Evolutionary conservation across 2,113 vertebrate species (phyloP).

Genomic region (Mellivora capensis): DNA sequence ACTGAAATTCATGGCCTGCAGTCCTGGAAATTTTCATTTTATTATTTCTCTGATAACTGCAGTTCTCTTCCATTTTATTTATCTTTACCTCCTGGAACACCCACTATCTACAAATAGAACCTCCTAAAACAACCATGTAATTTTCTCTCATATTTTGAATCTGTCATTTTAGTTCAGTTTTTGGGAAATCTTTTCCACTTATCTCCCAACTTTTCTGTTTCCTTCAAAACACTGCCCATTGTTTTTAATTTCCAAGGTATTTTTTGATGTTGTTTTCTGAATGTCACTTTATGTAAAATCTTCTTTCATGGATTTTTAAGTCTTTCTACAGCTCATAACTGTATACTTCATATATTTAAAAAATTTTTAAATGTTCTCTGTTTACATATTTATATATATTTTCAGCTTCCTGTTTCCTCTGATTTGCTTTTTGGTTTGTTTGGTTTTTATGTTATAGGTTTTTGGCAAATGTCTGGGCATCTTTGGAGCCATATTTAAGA

Average conservation of each 20-base stretch:
- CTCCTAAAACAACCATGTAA: neutral
- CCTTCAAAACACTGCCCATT: neutral
- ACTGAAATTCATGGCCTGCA: neutral
- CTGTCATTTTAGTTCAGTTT: neutral
- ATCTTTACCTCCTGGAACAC: neutral
- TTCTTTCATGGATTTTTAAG: neutral
- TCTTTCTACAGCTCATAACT: neutral
- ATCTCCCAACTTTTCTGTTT: neutral
- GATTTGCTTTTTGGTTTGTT: neutral
- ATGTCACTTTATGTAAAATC: neutral
- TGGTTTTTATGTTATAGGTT: neutral
- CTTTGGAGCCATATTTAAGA: neutral
- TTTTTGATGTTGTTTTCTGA: neutral
- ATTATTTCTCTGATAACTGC: neutral
- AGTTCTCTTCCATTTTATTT: neutral
- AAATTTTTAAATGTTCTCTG: neutral
- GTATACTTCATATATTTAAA: neutral
- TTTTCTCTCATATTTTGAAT: neutral
- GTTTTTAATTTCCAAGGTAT: neutral
- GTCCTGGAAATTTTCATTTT: neutral
- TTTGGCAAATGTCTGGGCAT: neutral
- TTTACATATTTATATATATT: neutral
- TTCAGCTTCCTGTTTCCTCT: neutral
- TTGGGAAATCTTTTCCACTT: neutral
- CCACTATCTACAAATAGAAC: neutral